Evolutionary conservation across 2,797 vertebrate genomes (phyloP), one percentile per base, ranked within the genome.

Genomic region (Vultur gryphus): DNA sequence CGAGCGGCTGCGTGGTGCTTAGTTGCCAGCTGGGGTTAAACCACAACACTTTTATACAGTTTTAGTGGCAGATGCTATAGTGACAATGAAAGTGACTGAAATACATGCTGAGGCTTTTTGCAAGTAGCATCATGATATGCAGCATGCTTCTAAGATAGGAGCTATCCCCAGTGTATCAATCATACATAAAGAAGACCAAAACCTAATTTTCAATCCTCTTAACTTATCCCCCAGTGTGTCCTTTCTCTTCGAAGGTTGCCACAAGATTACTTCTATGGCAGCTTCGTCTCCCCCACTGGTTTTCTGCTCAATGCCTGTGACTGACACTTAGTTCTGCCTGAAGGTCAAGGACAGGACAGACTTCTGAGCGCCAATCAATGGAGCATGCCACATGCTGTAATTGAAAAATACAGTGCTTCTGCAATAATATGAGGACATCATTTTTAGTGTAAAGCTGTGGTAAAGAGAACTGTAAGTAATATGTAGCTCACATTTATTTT

Each of bases 281-380:
- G 48, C 75, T 81, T 71, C 16, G 8, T 70, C n/a, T 91, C 70
- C 35, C 76, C 41, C 59, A 25, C 35, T 29, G 23, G 11, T 92
- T 91, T 96, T 87, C 84, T 91, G 65, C 91, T 95, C 61, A 41
- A 19, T 64, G 64, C 67, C 80, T 89, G 59, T 83, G 91, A 96
- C 93, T 93, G 90, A 95, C 78, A 78, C 79, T 89, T 90, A 86
- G 79, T 35, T 96, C 84, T 95, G 82, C 77, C 86, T 95, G 61
- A 96, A 96, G 88, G 93, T 91, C 86, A 97, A 95, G 80, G 83
- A 91, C 93, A 90, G 73, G 82, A 90, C 54, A 77, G 79, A 81
- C 52, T 84, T 67, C 61, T 89, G 82, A 96, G 59, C 49, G 70
- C 48, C 75, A 95, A 76, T 87, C 84, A 94, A 57, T n/a, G 46